Evolutionary conservation across 1,140 invertebrate genomes (phyloP).

Genomic region (Meloidogyne floridensis): DNA sequence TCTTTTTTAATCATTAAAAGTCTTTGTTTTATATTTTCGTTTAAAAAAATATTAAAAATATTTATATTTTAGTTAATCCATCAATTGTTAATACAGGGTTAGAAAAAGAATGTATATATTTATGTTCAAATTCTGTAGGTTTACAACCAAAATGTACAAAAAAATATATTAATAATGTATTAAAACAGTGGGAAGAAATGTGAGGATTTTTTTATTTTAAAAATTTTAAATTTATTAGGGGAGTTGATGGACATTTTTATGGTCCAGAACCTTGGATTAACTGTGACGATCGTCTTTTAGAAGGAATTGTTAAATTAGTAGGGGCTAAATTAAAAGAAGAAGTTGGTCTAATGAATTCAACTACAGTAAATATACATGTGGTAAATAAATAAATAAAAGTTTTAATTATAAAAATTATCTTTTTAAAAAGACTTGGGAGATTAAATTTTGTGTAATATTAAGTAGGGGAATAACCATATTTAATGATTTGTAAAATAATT

Average conservation of each 20-base stretch:
- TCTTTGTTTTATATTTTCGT: too few species aligned
- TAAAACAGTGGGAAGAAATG: slow-evolving; percentile 12
- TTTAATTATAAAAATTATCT: too few species aligned
- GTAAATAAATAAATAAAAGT: neutral
- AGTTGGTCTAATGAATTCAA: slow-evolving; percentile 69
- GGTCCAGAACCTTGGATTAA: slow-evolving; percentile 68
- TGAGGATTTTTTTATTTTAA: neutral
- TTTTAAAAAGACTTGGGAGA: too few species aligned
- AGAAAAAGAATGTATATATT: neutral
- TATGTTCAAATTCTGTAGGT: neutral
- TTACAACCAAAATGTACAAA: slow-evolving; percentile 14
- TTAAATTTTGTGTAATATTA: too few species aligned
- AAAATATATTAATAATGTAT: neutral
- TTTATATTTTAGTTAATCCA: neutral
- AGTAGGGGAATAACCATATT: too few species aligned
- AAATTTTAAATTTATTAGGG: slow-evolving; percentile 55
- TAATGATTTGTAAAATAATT: too few species aligned
- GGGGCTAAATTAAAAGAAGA: slow-evolving; percentile 66
- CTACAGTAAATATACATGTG: slow-evolving; percentile 67
- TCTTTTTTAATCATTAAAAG: too few species aligned
- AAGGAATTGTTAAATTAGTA: slow-evolving; percentile 66
- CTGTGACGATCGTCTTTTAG: slow-evolving; percentile 67
- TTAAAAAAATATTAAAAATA: neutral
- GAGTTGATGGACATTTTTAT: slow-evolving; percentile 67
- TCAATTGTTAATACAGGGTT: neutral